Base-by-base conservation (phyloP, 2,888 invertebrate species). In the Lymantria dispar region DNA sequence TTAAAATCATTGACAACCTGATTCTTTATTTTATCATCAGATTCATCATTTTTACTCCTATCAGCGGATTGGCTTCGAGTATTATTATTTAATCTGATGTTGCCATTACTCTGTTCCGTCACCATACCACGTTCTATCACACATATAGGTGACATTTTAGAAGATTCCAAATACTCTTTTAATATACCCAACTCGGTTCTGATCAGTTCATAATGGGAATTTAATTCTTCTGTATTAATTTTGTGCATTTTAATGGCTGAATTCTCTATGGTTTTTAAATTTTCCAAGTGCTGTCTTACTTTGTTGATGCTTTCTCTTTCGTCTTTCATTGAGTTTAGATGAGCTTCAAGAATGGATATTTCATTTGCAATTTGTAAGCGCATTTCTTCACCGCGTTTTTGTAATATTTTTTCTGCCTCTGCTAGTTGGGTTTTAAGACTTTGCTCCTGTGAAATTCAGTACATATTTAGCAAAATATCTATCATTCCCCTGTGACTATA, bases 1-100 rank as follows among this genome's bases (percentile, higher is more conserved):
- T 83, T 88, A 54, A 90, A 74, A 73, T 90, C 82, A 49, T 90
- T 90, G 7, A 88, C 67, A 1, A 90, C 58, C 42, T 82, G 78
- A 42, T 72, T 75, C 13, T 74, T 72, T 5, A 75, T 63, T n/a
- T 59, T 65, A n/a, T 60, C 69, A 7, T 62, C 65, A 12, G 54
- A 59, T 2, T 70, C 78, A 7, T 76, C 76, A 39, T 13, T 1
- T 22, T 14, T 9, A 11, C 36, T 64, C 31, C 55, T 70, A 7
- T 56, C 74, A 3, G 52, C 50, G 0, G 58, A 70, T 37, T 74
- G 76, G 14, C 65, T 79, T 7, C 7, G n/a, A n/a, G 7, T 38
- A 2, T 2, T 36, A 44, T 88, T 86, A 47, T 86, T 87, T 60
- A 86, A 55, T 0, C 70, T 48, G 3, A 67, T 47, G 50, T 65